Evolutionary conservation across 2,113 vertebrate species (phyloP).

Genomic region (Reinhardtius hippoglossoides): DNA sequence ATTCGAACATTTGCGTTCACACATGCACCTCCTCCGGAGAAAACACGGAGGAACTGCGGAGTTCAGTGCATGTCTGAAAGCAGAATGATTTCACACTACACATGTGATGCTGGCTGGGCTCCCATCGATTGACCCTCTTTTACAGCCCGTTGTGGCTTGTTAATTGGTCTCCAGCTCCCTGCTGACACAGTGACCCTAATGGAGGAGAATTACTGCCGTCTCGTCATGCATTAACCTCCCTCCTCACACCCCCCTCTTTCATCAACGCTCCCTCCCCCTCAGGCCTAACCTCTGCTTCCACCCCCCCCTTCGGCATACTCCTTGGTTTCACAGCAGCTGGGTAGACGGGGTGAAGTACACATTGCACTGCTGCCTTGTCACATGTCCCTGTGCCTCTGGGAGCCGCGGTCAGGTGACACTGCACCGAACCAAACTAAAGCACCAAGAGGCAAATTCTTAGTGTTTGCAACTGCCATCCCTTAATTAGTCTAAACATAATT

Average conservation of each 20-base stretch:
- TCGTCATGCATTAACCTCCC: conserved; percentile 74
- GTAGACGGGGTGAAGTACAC: conserved; percentile 46
- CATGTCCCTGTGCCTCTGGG: conserved; percentile 56
- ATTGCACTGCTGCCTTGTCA: conserved; percentile 49
- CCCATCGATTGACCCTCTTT: conserved; percentile 76
- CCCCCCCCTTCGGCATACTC: conserved; percentile 15
- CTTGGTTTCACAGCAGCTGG: conserved; percentile 60
- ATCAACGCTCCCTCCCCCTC: conserved; percentile 31
- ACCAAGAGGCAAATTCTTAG: conserved; percentile 42
- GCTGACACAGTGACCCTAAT: conserved; percentile 84
- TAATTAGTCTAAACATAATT: conserved; percentile 61
- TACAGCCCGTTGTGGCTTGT: conserved; percentile 63
- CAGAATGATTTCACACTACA: conserved; percentile 58
- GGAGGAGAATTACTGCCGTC: conserved; percentile 73
- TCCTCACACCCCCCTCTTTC: conserved; percentile 31
- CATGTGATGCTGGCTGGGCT: conserved; percentile 63
- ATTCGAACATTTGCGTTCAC: too few relatives aligned
- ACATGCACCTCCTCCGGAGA: too few relatives aligned
- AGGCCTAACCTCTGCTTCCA: conserved; percentile 32
- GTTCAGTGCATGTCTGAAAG: background rate
- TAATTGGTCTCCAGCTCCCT: conserved; percentile 76
- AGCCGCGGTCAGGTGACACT: conserved; percentile 66
- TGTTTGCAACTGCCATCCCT: conserved; percentile 38
- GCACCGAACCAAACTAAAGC: conserved; percentile 56
- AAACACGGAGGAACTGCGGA: too few relatives aligned